A percentile compares a stretch with the other conserved stretches of the same genome.
These are phyloP conservation scores for Euura saliciscinereae DNA, from an alignment of 1,140 invertebrate species.

Conservation along the genomic window DNA sequence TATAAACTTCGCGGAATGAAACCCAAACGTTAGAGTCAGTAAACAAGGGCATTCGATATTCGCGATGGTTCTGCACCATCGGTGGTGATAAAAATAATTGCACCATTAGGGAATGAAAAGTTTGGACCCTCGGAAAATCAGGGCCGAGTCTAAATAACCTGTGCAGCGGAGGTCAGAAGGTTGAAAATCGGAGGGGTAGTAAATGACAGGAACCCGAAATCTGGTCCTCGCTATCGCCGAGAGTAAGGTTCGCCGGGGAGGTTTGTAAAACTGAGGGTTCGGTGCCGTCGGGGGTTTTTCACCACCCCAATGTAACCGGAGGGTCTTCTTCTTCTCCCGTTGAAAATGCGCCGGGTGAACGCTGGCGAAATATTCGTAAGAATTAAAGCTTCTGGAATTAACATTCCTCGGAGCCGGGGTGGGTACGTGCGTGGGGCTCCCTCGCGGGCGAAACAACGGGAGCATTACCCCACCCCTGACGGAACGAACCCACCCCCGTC, in stretches of 20 bases:
- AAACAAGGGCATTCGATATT: too few species aligned
- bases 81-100: too few species aligned
- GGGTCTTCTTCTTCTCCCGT: constrained; percentile 4
- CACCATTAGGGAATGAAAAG: too few species aligned
- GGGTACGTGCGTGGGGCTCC: constrained; percentile 46
- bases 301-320: not conserved
- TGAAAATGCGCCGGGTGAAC: constrained; percentile 25
- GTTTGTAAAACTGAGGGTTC: not conserved
- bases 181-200: not conserved
- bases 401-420: constrained; percentile 52
- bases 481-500: constrained; percentile 25
- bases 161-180: too few species aligned
- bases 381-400: constrained; percentile 61
- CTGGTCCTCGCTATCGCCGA: not conserved
- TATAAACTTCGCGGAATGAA: too few species aligned
- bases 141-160: too few species aligned
- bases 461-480: constrained; percentile 47
- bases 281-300: not conserved
- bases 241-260: not conserved
- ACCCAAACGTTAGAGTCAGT: too few species aligned
- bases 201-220: not conserved
- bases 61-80: too few species aligned
- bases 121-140: too few species aligned
- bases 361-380: constrained; percentile 59
- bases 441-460: constrained; percentile 52